These are phyloP conservation scores for Neoniphon sammara DNA, from an alignment of 2,797 vertebrate species.

Conservation along the genomic window DNA sequence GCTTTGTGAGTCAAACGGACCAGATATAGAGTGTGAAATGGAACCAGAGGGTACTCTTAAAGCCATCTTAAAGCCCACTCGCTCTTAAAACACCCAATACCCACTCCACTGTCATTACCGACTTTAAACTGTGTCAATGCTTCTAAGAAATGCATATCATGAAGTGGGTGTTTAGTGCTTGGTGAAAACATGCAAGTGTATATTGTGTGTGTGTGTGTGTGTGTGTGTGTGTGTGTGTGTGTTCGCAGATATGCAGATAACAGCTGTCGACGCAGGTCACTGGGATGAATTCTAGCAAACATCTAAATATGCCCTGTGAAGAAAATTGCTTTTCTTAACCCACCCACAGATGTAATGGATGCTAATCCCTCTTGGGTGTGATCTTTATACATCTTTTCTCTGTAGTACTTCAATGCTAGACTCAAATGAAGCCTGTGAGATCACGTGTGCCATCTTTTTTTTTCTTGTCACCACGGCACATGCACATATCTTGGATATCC, in stretches of 20 bases:
- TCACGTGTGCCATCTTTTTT: not conserved
- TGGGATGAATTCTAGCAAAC: slow-evolving; percentile 31
- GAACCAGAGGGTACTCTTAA: slow-evolving; percentile 58
- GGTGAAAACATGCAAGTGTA: slow-evolving; percentile 12
- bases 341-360: not conserved
- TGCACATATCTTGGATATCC: slow-evolving; percentile 1
- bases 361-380: slow-evolving; percentile 34
- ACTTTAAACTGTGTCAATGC: slow-evolving; percentile 44
- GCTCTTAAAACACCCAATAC: slow-evolving; percentile 56
- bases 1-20: slow-evolving; percentile 61
- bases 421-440: not conserved
- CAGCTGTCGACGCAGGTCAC: not conserved
- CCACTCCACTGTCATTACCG: slow-evolving; percentile 28
- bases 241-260: slow-evolving; percentile 25
- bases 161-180: slow-evolving; percentile 6
- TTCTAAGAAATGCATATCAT: slow-evolving; percentile 48
- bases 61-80: slow-evolving; percentile 58
- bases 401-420: not conserved
- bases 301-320: not conserved
- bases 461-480: not conserved
- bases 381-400: not conserved
- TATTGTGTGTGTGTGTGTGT: slow-evolving; percentile 9
- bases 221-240: slow-evolving; percentile 22
- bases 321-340: not conserved
- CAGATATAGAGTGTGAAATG: slow-evolving; percentile 68